Conservation (phyloP, 2,888 invertebrate genomes). For the Deilephila porcellus region DNA sequence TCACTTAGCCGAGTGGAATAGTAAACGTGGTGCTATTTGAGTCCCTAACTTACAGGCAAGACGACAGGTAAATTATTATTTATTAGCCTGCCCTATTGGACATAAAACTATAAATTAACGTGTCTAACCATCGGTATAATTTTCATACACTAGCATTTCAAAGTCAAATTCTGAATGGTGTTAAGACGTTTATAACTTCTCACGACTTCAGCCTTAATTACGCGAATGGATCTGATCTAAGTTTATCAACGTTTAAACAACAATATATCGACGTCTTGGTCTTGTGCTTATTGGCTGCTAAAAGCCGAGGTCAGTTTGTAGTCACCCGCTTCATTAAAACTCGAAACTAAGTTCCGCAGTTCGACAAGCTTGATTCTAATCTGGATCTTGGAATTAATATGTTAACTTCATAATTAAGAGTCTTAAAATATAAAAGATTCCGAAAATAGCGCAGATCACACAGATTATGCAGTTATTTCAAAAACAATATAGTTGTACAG, state of each 20-base stretch:
- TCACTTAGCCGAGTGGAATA: conserved; percentile 5
- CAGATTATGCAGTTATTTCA: too few species aligned
- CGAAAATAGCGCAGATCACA: too few species aligned
- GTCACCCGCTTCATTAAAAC: too few species aligned
- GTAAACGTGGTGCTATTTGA: conserved; percentile 2
- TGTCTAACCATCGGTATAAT: conserved; percentile 19
- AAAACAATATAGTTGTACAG: too few species aligned
- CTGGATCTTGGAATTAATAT: too few species aligned
- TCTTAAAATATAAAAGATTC: too few species aligned
- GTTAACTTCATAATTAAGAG: too few species aligned
- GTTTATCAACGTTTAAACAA: neutral
- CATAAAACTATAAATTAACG: conserved; percentile 17
- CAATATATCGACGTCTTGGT: neutral
- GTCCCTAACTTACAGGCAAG: conserved; percentile 17
- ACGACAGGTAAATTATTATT: conserved; percentile 17
- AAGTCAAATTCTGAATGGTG: conserved; percentile 17
- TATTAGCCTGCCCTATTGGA: conserved; percentile 20
- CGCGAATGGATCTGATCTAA: neutral
- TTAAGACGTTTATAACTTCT: conserved; percentile 8
- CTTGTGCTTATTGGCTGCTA: neutral
- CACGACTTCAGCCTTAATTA: neutral
- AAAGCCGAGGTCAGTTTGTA: neutral
- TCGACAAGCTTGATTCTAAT: too few species aligned
- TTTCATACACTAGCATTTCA: conserved; percentile 4
- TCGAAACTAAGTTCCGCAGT: too few species aligned